phyloP scores from a whole-genome alignment of 1,140 invertebrate genomes.

The Drosophila tsacasi region DNA sequence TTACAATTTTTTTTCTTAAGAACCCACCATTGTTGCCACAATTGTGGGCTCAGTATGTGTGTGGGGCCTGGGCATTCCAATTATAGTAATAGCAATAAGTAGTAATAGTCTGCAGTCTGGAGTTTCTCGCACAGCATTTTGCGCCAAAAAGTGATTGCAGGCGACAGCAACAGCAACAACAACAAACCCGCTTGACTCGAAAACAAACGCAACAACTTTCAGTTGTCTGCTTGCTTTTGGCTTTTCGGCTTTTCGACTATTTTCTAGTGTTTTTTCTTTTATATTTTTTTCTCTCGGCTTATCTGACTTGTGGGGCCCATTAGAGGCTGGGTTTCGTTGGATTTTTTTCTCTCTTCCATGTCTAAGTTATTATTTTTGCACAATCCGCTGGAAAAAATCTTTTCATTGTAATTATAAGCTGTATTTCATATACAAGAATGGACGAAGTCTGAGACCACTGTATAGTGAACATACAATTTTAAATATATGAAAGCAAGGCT shows the following conservation, averaged over 20 bases:
- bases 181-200: conserved; percentile 69
- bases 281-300: conserved; percentile 45
- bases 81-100: conserved; percentile 39
- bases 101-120: conserved; percentile 44
- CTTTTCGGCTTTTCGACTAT: conserved; percentile 45
- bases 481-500: background rate
- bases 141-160: conserved; percentile 70
- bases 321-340: conserved; percentile 30
- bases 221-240: conserved; percentile 57
- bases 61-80: conserved; percentile 59
- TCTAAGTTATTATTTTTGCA: conserved; percentile 44
- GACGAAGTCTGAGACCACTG: background rate
- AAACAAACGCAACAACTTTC: conserved; percentile 77
- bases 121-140: conserved; percentile 41
- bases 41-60: conserved; percentile 20
- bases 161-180: conserved; percentile 68
- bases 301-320: conserved; percentile 55
- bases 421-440: background rate
- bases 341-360: conserved; percentile 13
- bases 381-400: conserved; percentile 36
- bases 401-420: conserved; percentile 8
- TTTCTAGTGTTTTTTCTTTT: conserved; percentile 25
- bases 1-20: background rate
- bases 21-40: background rate
- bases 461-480: background rate